Evolutionary conservation across 2,797 vertebrate species (phyloP), one percentile per base, ranked within the genome.

Genomic region (Sebastes kiyomatsui): DNA sequence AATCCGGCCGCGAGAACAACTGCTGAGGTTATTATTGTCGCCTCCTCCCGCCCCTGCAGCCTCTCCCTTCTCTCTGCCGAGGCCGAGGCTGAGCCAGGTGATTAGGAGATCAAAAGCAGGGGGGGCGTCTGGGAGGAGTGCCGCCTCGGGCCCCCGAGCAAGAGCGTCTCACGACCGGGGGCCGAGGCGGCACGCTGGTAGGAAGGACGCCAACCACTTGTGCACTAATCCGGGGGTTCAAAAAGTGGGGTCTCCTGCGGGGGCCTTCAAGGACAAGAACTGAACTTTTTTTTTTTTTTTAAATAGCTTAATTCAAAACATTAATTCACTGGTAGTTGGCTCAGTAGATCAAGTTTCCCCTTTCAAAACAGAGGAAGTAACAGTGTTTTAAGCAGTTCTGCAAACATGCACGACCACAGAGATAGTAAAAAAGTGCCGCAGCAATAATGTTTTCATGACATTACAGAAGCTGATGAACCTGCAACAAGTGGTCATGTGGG

Each of bases 31-130:
- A 52, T 83, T 76, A 68, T 86, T 46, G 66, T 65, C 62, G 30
- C 58, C 49, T 72, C 77, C 86, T 67, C 80, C 76, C 22, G n/a
- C 14, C 82, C 90, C 87, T 81, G 28, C 77, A 78, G 82, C 83
- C 72, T 70, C 80, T 68, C 69, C 82, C 68, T 16, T 46, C 52
- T 27, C 58, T 69, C 33, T 71, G 67, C 55, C 49, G 62, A 65
- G 78, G 86, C 66, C 10, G 27, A 38, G 72, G 61, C 68, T 66
- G 80, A 89, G 77, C 68, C 84, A 88, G 90, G 90, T 93, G 89
- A 92, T 90, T 80, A 88, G 77, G 71, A 88, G 91, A 93, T 92
- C 86, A 93, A 92, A 94, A 87, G 72, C 22, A 5, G 11, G 33
- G 59, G 52, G 73, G 84, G 65, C 4, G 77, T 89, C 75, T 3